Evolutionary conservation across 2,888 invertebrate species (phyloP), one percentile per base, ranked within the genome.

Genomic region (Yponomeuta sedellus): DNA sequence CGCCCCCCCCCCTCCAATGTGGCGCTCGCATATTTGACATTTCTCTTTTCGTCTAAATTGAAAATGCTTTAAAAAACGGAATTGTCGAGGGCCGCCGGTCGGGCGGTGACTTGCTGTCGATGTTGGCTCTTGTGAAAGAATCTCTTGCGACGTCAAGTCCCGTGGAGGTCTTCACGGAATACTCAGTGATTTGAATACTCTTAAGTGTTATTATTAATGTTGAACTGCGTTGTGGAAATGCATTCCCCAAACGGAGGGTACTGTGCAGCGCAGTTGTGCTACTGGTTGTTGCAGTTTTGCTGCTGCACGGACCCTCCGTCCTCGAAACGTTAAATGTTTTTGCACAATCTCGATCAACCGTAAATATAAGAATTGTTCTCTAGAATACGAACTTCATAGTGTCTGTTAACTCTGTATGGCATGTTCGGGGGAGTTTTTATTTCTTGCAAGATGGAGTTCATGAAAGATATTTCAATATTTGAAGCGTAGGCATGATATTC

Each of bases 401-500:
- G 25, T 11, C 22, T 11, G 25, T 59, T 25, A 20, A 19, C 59
- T 11, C 22, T 11, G 25, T 20, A 59, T 22, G 59, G 61, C 61
- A 61, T 22, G 16, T 22, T 61, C 28, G 22, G 22, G 16, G 11
- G 16, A 12, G 12, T 25, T 63, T 63, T 40, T 40, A 40, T 63
- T 72, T 75, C 71, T 74, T 78, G 77, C 78, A 75, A 76, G 75
- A 73, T 69, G 74, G 77, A 75, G 73, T 71, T 71, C 70, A 74
- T 71, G 73, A 72, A 68, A 68, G 62, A 69, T 69, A 71, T 71
- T 70, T 70, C 70, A 69, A 73, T 72, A 71, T 39, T 28, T 39
- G 34, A 34, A 74, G 76, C 73, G 72, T 82, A 78, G 78, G 76
- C 72, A 71, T 82, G 77, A 78, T 44, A 22, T 78, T 74, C 77